Evolutionary conservation across 2,888 invertebrate genomes (phyloP).

Genomic region (Pseudolycoriella hygida): DNA sequence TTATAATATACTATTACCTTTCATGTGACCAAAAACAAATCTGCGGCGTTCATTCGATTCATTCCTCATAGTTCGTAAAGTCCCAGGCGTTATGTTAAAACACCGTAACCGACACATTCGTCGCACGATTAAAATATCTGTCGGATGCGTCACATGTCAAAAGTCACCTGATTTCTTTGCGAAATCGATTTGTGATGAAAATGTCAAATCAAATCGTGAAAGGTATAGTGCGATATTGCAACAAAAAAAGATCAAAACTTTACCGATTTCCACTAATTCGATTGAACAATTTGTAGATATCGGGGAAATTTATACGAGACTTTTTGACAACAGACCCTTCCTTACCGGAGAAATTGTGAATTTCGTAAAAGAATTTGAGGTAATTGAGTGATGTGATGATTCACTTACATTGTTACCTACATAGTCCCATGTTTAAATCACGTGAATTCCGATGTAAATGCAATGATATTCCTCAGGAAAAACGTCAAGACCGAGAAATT

Average conservation of each 20-base stretch:
- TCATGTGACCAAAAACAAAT: no score
- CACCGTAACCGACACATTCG: no score
- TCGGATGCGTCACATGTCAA: not conserved
- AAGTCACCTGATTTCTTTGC: constrained; percentile 2
- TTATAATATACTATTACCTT: no score
- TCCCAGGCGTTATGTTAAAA: no score
- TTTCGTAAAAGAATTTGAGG: constrained; percentile 74
- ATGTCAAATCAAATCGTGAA: constrained; percentile 5
- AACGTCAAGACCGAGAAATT: constrained; percentile 61
- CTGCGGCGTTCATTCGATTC: no score
- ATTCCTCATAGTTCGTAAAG: no score
- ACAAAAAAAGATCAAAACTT: not conserved
- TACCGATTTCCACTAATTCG: no score
- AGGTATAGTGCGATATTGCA: not conserved
- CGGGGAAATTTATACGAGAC: constrained; percentile 63
- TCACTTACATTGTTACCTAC: not conserved
- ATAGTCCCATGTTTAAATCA: not conserved
- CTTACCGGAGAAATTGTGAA: constrained; percentile 71
- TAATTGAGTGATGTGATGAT: constrained; percentile 20
- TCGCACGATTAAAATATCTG: no score
- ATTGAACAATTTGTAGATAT: constrained; percentile 39
- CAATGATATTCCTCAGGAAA: constrained; percentile 36
- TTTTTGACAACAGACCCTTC: constrained; percentile 77
- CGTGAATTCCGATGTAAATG: constrained; percentile 5
- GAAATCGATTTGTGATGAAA: not conserved